Evolutionary conservation across 1,140 invertebrate genomes (phyloP).

Genomic region (Belonocnema kinseyi): DNA sequence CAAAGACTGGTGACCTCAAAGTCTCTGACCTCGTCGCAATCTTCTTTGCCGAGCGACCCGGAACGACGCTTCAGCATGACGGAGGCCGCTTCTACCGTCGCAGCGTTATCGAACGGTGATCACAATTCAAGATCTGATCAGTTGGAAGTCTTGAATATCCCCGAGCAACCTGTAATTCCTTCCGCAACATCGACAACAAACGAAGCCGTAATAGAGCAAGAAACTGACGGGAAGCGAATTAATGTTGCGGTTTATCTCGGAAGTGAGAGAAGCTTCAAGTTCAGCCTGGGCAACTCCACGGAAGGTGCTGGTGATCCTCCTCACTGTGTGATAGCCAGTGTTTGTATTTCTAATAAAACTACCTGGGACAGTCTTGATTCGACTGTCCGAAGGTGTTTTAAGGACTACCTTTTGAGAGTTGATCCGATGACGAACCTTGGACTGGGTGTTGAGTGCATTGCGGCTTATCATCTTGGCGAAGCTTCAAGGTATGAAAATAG

Average conservation of each 20-base stretch:
- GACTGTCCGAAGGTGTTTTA: conserved; percentile 92
- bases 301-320: conserved; percentile 77
- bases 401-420: conserved; percentile 94
- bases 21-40: conserved; percentile 87
- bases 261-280: conserved; percentile 85
- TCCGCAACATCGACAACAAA: conserved; percentile 76
- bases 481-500: conserved; percentile 78
- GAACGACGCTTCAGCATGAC: conserved; percentile 80
- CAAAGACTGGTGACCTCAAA: conserved; percentile 90
- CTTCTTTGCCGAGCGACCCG: conserved; percentile 79
- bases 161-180: conserved; percentile 74
- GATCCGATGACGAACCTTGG: conserved; percentile 95
- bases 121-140: conserved; percentile 68
- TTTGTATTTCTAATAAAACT: conserved; percentile 93
- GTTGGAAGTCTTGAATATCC: conserved; percentile 73
- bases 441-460: conserved; percentile 90
- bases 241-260: conserved; percentile 89
- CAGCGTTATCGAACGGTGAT: conserved; percentile 72
- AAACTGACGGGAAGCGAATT: conserved; percentile 91
- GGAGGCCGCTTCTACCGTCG: conserved; percentile 71
- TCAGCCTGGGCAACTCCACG: conserved; percentile 65
- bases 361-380: conserved; percentile 97
- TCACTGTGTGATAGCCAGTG: conserved; percentile 87
- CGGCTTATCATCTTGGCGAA: conserved; percentile 95
- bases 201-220: conserved; percentile 78